Evolutionary conservation across 2,888 invertebrate species (phyloP), one percentile per base, ranked within the genome.

Genomic region (Caenorhabditis sp.): DNA sequence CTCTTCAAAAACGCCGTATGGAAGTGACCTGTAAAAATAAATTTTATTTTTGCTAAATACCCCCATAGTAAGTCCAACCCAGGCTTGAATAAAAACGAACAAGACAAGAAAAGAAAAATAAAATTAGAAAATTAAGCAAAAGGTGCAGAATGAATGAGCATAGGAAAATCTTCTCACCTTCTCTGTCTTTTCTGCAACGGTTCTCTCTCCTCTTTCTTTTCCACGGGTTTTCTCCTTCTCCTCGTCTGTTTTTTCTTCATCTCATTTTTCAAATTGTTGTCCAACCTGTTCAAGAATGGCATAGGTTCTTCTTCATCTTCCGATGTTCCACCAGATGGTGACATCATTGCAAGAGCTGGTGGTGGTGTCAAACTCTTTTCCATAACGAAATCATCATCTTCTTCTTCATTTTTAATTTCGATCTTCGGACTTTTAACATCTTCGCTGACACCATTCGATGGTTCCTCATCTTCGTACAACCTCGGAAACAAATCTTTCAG

Each of bases 1-100:
- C 19, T 58, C 57, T 21, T 58, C 57, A 17, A 58, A 58, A 58
- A 58, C 57, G 2, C 57, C 57, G n/a, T 58, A 58, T 1, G 57
- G 57, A 21, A 58, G 36, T 1, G 2, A 12, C 36, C 57, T 58
- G 57, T 2, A 58, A 58, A 26, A 43, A 43, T 12, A 17, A 43
- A 10, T 8, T 12, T 36, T 5, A 36, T 36, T 36, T n/a, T n/a
- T n/a, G n/a, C n/a, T n/a, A n/a, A n/a, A n/a, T n/a, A n/a, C n/a
- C n/a, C n/a, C n/a, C n/a, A n/a, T n/a, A n/a, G n/a, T n/a, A n/a
- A n/a, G n/a, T n/a, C n/a, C n/a, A n/a, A n/a, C n/a, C n/a, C n/a
- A n/a, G n/a, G n/a, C n/a, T n/a, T n/a, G n/a, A n/a, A n/a, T n/a
- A n/a, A n/a, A n/a, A n/a, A n/a, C n/a, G n/a, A n/a, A n/a, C n/a